phyloP scores from a whole-genome alignment of 2,113 vertebrate genomes.

The Cacatua alba region DNA sequence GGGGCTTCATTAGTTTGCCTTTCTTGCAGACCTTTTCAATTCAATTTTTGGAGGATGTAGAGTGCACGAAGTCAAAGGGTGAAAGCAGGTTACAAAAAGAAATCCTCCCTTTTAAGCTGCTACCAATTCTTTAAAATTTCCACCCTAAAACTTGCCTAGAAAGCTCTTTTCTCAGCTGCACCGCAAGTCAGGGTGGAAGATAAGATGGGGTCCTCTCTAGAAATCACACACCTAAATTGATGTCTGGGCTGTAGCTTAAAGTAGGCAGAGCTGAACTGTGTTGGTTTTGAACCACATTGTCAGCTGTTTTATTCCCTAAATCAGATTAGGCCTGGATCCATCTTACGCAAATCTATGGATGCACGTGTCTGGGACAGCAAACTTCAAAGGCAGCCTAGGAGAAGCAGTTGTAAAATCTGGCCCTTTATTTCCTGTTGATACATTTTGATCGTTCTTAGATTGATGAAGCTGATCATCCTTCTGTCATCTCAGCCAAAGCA shows the following conservation, averaged over 20 bases:
- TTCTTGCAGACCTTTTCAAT: slow-evolving; percentile 25
- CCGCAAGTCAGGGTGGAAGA: not conserved
- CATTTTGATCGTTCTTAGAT: not conserved
- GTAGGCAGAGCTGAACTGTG: not conserved
- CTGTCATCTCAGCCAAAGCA: not conserved
- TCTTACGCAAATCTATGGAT: not conserved
- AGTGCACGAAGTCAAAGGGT: not conserved
- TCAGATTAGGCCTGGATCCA: not conserved
- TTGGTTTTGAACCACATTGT: not conserved
- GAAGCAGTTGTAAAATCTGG: not conserved
- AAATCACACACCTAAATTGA: not conserved
- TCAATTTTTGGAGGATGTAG: not conserved
- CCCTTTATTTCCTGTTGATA: not conserved
- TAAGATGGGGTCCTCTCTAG: not conserved
- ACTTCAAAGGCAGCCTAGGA: not conserved
- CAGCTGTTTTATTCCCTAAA: not conserved
- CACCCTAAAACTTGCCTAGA: not conserved
- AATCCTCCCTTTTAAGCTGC: not conserved
- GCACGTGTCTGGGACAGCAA: not conserved
- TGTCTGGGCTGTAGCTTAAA: not conserved
- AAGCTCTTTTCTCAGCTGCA: not conserved
- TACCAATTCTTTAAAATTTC: not conserved
- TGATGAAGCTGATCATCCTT: not conserved
- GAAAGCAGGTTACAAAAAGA: slow-evolving; percentile 20
- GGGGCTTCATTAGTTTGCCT: slow-evolving; percentile 23